A percentile compares a stretch with the other conserved stretches of the same genome.
Evolutionary conservation across 2,113 vertebrate species (phyloP).

Genomic region (Puntigrus tetrazona): DNA sequence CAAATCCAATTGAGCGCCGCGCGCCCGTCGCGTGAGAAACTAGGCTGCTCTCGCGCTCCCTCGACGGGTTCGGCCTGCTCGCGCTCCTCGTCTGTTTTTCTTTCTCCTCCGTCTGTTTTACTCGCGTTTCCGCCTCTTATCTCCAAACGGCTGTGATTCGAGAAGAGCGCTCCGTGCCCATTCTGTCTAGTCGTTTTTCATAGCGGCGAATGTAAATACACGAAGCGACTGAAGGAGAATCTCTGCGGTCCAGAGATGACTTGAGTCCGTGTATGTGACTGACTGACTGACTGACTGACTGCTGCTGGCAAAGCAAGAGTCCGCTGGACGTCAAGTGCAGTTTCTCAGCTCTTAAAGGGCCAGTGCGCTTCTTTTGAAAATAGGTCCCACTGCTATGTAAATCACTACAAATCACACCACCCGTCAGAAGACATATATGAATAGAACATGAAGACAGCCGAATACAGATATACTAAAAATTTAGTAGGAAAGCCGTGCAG

Average conservation of each 20-base stretch:
- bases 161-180: neutral
- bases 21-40: conserved; percentile 57
- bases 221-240: neutral
- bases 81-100: conserved; percentile 64
- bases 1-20: conserved; percentile 13
- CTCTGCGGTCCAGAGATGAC: neutral
- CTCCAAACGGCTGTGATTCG: conserved; percentile 2
- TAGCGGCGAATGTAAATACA: neutral
- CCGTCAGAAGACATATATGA: neutral
- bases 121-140: conserved; percentile 51
- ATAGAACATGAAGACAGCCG: neutral
- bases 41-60: conserved; percentile 57
- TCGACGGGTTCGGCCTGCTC: conserved; percentile 41
- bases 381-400: neutral
- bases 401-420: conserved; percentile 8
- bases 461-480: neutral
- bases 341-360: conserved; percentile 46
- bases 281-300: conserved; percentile 17
- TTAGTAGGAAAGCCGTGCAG: too few species aligned
- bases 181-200: neutral
- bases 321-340: conserved; percentile 34
- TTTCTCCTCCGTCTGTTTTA: conserved; percentile 46
- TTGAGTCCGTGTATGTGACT: neutral
- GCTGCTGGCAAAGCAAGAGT: conserved; percentile 11
- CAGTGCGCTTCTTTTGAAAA: conserved; percentile 34